Base-by-base conservation (phyloP, 2,888 invertebrate species). In the Pandemis heparana region DNA sequence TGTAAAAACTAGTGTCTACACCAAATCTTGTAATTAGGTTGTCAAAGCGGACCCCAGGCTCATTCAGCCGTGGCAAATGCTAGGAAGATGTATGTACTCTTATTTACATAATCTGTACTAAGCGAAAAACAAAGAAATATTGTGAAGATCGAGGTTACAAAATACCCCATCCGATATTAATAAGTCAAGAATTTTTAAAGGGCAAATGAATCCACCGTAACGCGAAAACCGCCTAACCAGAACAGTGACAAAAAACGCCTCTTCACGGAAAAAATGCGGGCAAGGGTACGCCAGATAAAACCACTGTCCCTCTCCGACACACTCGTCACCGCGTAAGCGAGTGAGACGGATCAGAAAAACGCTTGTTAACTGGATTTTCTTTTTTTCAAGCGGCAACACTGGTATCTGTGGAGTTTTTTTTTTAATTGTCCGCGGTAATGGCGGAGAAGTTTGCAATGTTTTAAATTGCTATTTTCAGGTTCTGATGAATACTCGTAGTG, bases 261-360 rank as follows among this genome's bases (percentile, higher is more conserved):
- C 80, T 81, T 82, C 81, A 82, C 86, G 83, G 82, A 80, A 83
- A 87, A 85, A 86, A 83, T 81, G 80, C 81, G 81, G 83, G 82
- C 82, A 86, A 84, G 84, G 81, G 82, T 83, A 82, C 82, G 79
- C 85, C 12, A 86, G 81, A 84, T 84, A 84, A 76, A 81, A 80
- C 74, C 65, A 43, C 78, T 72, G 64, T 84, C 84, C 74, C 78
- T 73, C 71, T 86, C 79, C 73, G 74, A 77, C 81, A 41, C 75
- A 74, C 51, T 59, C 63, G 43, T 41, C 32, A 53, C 46, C 5
- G 72, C 46, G 70, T 65, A 77, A 74, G 75, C 53, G 79, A 78
- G 76, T 79, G 73, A 74, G 51, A 43, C 70, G 69, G 73, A 80
- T 62, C 75, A 78, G 79, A 81, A 82, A 81, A 82, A 81, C 80